Evolutionary conservation across 1,140 invertebrate species (phyloP).

Genomic region (Brachionus sp.): DNA sequence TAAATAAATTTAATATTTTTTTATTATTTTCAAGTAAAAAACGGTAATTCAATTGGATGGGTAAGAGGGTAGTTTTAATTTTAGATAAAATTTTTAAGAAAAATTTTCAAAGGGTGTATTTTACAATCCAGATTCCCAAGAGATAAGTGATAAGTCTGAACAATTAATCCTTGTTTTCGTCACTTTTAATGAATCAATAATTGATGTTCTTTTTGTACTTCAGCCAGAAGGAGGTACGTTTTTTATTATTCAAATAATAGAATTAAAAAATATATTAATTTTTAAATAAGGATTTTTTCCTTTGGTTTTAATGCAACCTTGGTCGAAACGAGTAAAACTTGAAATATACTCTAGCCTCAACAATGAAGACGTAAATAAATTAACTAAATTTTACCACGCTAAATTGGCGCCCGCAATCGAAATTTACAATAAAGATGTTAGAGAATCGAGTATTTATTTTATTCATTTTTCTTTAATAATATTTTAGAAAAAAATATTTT

Average conservation of each 20-base stretch:
- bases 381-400: constrained; percentile 45
- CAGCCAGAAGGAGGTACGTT: constrained; percentile 54
- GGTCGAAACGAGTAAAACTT: constrained; percentile 47
- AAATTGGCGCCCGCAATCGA: constrained; percentile 36
- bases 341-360: constrained; percentile 39
- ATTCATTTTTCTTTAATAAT: neutral
- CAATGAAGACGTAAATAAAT: constrained; percentile 42
- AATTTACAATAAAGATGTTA: constrained; percentile 47
- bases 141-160: constrained; percentile 49
- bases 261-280: neutral
- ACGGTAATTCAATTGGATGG: constrained; percentile 54
- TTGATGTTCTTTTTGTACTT: constrained; percentile 53
- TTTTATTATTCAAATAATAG: neutral
- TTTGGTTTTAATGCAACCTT: constrained; percentile 51
- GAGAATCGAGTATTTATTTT: constrained; percentile 47
- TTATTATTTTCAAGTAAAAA: too few species aligned
- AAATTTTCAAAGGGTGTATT: constrained; percentile 25
- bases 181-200: constrained; percentile 51
- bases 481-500: neutral
- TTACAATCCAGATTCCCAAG: constrained; percentile 9
- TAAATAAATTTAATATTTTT: too few species aligned
- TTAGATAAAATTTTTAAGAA: neutral
- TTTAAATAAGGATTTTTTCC: constrained; percentile 51
- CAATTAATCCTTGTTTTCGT: constrained; percentile 57
- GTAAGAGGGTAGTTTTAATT: constrained; percentile 51